phyloP scores from a whole-genome alignment of 2,888 invertebrate genomes.

The Drosophila prostipennis region DNA sequence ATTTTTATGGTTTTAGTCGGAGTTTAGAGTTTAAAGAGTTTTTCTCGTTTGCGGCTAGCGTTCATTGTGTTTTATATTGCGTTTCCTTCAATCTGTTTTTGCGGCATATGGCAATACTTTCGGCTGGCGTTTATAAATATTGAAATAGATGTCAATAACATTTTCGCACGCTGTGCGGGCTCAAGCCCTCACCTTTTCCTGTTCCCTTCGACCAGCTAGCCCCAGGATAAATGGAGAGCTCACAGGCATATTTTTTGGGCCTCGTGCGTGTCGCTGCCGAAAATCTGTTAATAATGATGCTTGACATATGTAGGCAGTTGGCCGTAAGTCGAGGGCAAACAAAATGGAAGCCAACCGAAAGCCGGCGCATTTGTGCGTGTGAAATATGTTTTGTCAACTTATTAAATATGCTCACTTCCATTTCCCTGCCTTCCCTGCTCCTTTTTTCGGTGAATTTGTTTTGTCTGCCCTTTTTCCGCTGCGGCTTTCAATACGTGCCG shows the following conservation, averaged over 20 bases:
- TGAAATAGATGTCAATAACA: conserved; percentile 79
- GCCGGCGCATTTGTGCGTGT: conserved; percentile 75
- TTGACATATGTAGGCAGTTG: conserved; percentile 64
- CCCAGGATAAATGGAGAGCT: conserved; percentile 38
- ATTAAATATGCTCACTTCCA: conserved; percentile 76
- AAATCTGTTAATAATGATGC: conserved; percentile 79
- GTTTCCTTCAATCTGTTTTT: conserved; percentile 2
- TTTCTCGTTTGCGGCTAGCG: not conserved
- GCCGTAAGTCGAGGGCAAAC: conserved; percentile 39
- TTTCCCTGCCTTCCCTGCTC: conserved; percentile 22
- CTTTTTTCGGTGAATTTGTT: conserved; percentile 23
- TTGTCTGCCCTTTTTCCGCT: conserved; percentile 16
- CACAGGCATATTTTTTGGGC: conserved; percentile 26
- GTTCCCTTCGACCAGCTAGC: conserved; percentile 12
- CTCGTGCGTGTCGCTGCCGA: conserved; percentile 66
- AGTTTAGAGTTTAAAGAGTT: not conserved
- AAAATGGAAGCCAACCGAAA: conserved; percentile 51
- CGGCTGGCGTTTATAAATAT: conserved; percentile 69
- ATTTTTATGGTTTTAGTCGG: not conserved
- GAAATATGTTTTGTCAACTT: conserved; percentile 79
- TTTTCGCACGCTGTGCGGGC: conserved; percentile 62
- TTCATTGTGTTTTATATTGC: conserved; percentile 1
- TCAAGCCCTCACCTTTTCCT: not conserved
- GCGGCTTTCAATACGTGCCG: conserved; percentile 55
- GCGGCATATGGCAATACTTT: conserved; percentile 37